Evolutionary conservation across 2,888 invertebrate genomes (phyloP), one percentile per base, ranked within the genome.

Genomic region (Drosophila recens): DNA sequence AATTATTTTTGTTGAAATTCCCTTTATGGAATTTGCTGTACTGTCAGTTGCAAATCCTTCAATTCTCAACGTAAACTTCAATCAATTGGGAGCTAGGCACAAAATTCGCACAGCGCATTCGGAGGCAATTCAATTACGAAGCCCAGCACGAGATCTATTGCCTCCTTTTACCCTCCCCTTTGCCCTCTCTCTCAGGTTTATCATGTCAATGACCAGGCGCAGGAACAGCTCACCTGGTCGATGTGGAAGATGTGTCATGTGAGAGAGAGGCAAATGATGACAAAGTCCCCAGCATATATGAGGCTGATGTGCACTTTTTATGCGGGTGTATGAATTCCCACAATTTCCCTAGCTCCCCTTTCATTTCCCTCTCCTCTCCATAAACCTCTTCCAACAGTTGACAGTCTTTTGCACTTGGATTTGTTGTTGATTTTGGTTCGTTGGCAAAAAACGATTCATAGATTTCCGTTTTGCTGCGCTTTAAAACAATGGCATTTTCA

Each of bases 401-500:
- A 84, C 85, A 84, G 82, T 85, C 87, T 84, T 84, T 84, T 84
- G 86, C 84, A 84, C 84, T 84, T 85, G 80, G 56, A 46, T 56
- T 61, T 64, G 45, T 51, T 54, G 13, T 58, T 66, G 43, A 53
- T 64, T 43, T 54, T 43, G 20, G 27, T 17, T 58, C 13, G 42
- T 62, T 54, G 51, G 36, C 15, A 45, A 40, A 17, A 80, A 87
- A 78, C 80, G 82, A 82, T 82, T 80, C 85, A 87, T 84, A 87
- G 87, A 88, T 80, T 88, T 82, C 75, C 86, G 80, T 85, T 87
- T 82, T 72, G 59, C 71, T 73, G 68, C 63, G 71, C 65, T 52
- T 53, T 48, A 66, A 84, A 87, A 87, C 89, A 87, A 87, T 89
- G 89, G 85, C 77, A 89, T 85, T 87, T 87, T 80, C 86, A 89